Percentiles rank a stretch among this genome's conserved stretches.
Conservation (phyloP, 2,113 vertebrate genomes). For the Tetraodon nigroviridis region DNA sequence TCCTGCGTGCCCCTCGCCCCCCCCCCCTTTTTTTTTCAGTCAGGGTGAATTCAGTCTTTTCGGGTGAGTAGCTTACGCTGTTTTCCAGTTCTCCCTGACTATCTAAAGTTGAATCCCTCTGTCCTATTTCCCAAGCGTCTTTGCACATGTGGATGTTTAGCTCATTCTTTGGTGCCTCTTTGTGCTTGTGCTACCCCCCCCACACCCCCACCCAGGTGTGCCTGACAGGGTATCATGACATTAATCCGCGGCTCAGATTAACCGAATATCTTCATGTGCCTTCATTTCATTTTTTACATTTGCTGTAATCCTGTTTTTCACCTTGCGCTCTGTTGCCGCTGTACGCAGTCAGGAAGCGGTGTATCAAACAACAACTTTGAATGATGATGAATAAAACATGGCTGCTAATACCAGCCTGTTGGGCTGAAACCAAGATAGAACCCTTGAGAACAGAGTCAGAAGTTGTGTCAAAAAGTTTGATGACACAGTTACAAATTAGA, state of each 20-base stretch:
- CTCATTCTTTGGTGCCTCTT: slow-evolving; percentile 10
- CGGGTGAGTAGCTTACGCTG: slow-evolving; percentile 21
- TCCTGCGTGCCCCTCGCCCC: background rate
- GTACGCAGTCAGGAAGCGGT: slow-evolving; percentile 25
- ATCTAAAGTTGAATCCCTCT: slow-evolving; percentile 38
- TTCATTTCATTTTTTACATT: slow-evolving; percentile 65
- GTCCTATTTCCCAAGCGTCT: slow-evolving; percentile 22
- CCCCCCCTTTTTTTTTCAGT: slow-evolving; percentile 15
- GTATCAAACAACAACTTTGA: slow-evolving; percentile 38
- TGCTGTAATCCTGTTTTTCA: slow-evolving; percentile 68
- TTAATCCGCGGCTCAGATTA: slow-evolving; percentile 69
- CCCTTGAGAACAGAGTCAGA: slow-evolving; percentile 34
- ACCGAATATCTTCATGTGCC: slow-evolving; percentile 54
- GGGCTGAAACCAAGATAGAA: slow-evolving; percentile 35
- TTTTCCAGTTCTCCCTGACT: slow-evolving; percentile 35
- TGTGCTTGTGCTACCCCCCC: slow-evolving; percentile 8
- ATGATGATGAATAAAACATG: slow-evolving; percentile 68
- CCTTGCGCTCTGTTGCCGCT: slow-evolving; percentile 37
- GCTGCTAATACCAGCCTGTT: slow-evolving; percentile 50
- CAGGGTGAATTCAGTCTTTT: slow-evolving; percentile 23
- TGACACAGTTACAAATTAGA: slow-evolving; percentile 12
- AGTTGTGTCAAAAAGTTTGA: slow-evolving; percentile 30
- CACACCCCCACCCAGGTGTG: slow-evolving; percentile 14
- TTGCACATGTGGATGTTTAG: slow-evolving; percentile 12
- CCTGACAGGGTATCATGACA: slow-evolving; percentile 59